These are phyloP conservation scores for Alosa alosa DNA, from an alignment of 2,113 vertebrate genomes.

Conservation along the genomic window DNA sequence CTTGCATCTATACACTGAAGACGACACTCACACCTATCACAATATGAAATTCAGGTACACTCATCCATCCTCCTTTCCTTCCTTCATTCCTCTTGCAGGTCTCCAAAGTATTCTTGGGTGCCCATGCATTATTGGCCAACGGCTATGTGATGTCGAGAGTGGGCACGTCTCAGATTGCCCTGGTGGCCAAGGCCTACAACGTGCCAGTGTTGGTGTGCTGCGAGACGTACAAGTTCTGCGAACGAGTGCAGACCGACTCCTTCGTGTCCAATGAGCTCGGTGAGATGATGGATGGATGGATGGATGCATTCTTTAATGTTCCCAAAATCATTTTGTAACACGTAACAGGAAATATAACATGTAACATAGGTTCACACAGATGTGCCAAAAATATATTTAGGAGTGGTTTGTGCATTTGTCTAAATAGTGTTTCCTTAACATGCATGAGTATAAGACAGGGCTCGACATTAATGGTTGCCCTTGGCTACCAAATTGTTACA, in stretches of 20 bases:
- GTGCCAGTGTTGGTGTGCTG: slow-evolving; percentile 97
- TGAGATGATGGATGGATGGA: slow-evolving; percentile 53
- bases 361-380: too few relatives aligned
- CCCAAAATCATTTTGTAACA: too few relatives aligned
- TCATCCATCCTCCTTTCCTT: background rate
- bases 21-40: too few relatives aligned
- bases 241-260: slow-evolving; percentile 95
- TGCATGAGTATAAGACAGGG: too few relatives aligned
- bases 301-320: too few relatives aligned
- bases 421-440: too few relatives aligned
- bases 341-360: too few relatives aligned
- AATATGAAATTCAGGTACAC: background rate
- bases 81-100: slow-evolving; percentile 71
- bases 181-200: slow-evolving; percentile 92
- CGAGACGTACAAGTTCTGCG: slow-evolving; percentile 99
- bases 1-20: too few relatives aligned
- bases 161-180: slow-evolving; percentile 91
- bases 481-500: too few relatives aligned
- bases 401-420: too few relatives aligned
- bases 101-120: slow-evolving; percentile 94
- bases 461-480: too few relatives aligned
- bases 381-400: too few relatives aligned
- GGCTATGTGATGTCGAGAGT: slow-evolving; percentile 97
- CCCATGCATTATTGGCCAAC: slow-evolving; percentile 91
- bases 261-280: slow-evolving; percentile 99